These are phyloP conservation scores for Coptotermes formosanus DNA, from an alignment of 1,140 invertebrate genomes.

Conservation along the genomic window DNA sequence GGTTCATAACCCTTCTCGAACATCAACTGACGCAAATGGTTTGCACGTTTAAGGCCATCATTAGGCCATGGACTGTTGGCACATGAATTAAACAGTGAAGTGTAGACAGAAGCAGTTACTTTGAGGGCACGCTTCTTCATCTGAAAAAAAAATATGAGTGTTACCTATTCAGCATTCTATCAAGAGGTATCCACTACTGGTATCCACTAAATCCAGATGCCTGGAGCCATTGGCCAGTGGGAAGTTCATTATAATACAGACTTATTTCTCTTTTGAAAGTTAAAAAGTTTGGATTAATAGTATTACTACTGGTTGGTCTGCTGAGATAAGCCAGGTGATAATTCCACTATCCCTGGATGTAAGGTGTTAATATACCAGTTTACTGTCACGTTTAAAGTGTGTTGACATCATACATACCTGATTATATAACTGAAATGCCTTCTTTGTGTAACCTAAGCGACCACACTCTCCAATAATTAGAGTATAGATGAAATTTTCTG, in stretches of 20 bases:
- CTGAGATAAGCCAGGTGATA: no score
- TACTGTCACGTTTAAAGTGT: not conserved
- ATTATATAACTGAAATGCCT: conserved; percentile 79
- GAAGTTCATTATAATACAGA: no score
- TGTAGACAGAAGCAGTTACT: conserved; percentile 70
- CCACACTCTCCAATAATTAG: conserved; percentile 78
- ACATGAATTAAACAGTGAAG: conserved; percentile 84
- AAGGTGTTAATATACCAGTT: no score
- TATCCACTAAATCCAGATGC: no score
- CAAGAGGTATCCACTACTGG: no score
- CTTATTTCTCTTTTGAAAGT: no score
- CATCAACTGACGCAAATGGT: conserved; percentile 64
- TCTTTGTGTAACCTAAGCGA: conserved; percentile 74
- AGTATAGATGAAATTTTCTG: conserved; percentile 75
- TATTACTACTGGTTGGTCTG: no score
- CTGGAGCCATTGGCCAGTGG: no score
- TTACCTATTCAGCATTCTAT: no score
- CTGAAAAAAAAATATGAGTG: conserved; percentile 41
- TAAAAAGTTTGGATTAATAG: no score
- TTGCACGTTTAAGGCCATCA: conserved; percentile 64
- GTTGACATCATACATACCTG: conserved; percentile 46
- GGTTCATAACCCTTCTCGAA: conserved; percentile 63
- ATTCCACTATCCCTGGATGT: no score
- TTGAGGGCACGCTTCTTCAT: conserved; percentile 74
- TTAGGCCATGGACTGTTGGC: conserved; percentile 69